Conservation (phyloP, 2,797 vertebrate genomes). For the Pyrocephalus nanus region DNA sequence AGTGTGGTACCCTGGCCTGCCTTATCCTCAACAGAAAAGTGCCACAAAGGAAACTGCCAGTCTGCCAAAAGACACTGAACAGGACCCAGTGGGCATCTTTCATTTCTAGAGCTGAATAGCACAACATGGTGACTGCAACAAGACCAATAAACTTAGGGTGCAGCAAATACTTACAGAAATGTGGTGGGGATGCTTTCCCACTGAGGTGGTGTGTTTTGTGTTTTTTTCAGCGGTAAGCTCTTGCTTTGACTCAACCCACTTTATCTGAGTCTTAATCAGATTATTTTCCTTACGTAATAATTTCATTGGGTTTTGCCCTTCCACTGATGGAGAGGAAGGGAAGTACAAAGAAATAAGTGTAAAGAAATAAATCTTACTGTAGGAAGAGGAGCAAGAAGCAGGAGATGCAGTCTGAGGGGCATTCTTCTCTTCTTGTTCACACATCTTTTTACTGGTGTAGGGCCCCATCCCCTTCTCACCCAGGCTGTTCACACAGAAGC, state of each 20-base stretch:
- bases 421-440: background rate
- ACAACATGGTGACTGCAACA: background rate
- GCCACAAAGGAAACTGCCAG: background rate
- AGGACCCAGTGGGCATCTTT: background rate
- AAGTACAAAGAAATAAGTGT: background rate
- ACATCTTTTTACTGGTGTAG: background rate
- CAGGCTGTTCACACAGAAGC: background rate
- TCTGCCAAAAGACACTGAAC: background rate
- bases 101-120: background rate
- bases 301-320: background rate
- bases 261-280: background rate
- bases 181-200: background rate
- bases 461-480: background rate
- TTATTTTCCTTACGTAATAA: background rate
- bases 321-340: background rate
- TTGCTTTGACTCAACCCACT: background rate
- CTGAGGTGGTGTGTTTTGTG: background rate
- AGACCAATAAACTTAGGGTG: background rate
- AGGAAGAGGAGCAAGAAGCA: background rate
- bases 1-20: background rate
- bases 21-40: background rate
- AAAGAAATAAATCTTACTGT: background rate
- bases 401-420: background rate
- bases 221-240: background rate
- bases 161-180: background rate